Evolutionary conservation across 2,888 invertebrate genomes (phyloP).

Genomic region (Junonia oenone): DNA sequence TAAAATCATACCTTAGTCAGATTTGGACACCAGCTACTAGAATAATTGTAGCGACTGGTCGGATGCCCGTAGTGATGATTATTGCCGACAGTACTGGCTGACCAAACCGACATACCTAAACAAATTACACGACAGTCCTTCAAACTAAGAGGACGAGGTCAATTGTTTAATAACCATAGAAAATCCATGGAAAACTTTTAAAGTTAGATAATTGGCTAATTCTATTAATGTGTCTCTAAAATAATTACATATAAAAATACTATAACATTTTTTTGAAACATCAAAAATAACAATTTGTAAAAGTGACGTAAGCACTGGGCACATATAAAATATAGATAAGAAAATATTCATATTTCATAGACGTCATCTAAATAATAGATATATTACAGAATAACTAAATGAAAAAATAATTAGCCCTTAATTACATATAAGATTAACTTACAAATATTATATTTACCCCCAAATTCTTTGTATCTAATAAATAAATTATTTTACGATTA

Average conservation of each 20-base stretch:
- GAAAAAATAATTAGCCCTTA: too few relatives aligned
- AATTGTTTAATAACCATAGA: slow-evolving; percentile 34
- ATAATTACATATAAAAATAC: not conserved
- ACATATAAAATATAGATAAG: not conserved
- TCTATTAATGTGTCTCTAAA: not conserved
- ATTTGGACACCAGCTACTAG: slow-evolving; percentile 73
- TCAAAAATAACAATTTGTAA: slow-evolving; percentile 13
- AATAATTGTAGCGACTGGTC: slow-evolving; percentile 62
- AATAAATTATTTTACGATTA: not conserved
- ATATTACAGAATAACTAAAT: not conserved
- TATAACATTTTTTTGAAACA: slow-evolving; percentile 5
- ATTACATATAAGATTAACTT: too few relatives aligned
- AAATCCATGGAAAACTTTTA: slow-evolving; percentile 24
- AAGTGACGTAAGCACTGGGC: slow-evolving; percentile 14
- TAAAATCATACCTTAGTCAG: slow-evolving; percentile 64
- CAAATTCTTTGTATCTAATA: too few relatives aligned
- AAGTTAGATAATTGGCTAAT: not conserved
- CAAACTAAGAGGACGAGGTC: slow-evolving; percentile 63
- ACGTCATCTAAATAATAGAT: not conserved
- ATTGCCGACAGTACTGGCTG: slow-evolving; percentile 82
- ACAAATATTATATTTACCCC: too few relatives aligned
- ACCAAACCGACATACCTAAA: slow-evolving; percentile 86
- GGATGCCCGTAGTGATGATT: slow-evolving; percentile 66
- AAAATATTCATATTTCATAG: not conserved
- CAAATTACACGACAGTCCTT: slow-evolving; percentile 66